Conservation (phyloP, 2,797 vertebrate species). For the Anableps anableps region DNA sequence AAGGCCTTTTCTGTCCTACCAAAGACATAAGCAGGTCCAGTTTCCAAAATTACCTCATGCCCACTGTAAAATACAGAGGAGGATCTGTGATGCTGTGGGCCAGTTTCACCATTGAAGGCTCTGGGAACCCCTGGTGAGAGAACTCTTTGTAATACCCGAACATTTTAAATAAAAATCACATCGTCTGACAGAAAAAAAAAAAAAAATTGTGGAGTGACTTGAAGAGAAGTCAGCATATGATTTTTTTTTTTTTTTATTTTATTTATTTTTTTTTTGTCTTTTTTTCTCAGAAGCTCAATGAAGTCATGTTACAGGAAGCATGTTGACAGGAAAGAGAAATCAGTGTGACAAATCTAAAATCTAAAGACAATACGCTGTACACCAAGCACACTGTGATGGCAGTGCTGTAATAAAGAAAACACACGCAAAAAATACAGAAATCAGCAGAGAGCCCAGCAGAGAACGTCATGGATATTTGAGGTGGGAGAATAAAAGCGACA, state of each 20-base stretch:
- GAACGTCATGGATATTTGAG: slow-evolving; percentile 25
- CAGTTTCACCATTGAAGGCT: not conserved
- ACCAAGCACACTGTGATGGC: slow-evolving; percentile 17
- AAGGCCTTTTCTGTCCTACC: not conserved
- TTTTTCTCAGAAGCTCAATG: slow-evolving; percentile 2
- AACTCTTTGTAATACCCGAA: not conserved
- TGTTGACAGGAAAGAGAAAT: slow-evolving; percentile 19
- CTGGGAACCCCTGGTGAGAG: no score
- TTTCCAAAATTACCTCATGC: not conserved
- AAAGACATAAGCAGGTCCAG: not conserved
- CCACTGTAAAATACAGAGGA: not conserved
- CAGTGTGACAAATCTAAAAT: slow-evolving; percentile 5
- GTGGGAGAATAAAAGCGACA: slow-evolving; percentile 3
- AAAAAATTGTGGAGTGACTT: not conserved
- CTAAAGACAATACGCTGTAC: slow-evolving; percentile 9
- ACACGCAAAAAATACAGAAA: not conserved
- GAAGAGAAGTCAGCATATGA: not conserved
- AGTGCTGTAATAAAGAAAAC: slow-evolving; percentile 8
- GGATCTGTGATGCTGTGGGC: not conserved
- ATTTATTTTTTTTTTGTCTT: not conserved
- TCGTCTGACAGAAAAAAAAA: not conserved
- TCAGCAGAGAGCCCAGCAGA: slow-evolving; percentile 43
- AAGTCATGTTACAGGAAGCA: slow-evolving; percentile 7
- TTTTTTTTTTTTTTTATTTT: no score
- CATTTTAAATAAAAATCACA: not conserved